Base-by-base conservation (phyloP, 2,888 invertebrate species). In the Xylocampa areola region DNA sequence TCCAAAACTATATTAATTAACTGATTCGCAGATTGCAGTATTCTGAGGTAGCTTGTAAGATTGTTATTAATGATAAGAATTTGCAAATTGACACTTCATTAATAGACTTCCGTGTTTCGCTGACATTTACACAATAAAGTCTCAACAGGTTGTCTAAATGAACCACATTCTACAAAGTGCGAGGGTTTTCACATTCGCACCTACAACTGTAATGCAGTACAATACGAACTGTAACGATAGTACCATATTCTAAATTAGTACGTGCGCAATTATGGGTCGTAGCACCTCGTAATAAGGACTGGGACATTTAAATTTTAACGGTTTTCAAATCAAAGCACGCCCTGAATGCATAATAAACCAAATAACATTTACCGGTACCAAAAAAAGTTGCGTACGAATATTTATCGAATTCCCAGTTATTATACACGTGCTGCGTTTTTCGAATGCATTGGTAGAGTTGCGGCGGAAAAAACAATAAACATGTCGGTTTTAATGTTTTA, bases 381-480 rank as follows among this genome's bases (percentile, higher is more conserved):
- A 55, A 62, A 17, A 33, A 43, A 59, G 60, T 48, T 36, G 35
- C 41, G 43, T 40, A 53, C 23, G 47, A 59, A 61, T 40, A 49
- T 47, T 53, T 17, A 53, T 16, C 11, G 40, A 62, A 29, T 61
- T 50, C 47, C 37, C 13, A 29, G 14, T 45, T 30, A 54, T 16
- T 49, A 59, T 55, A 17, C 1, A 10, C 10, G 8, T 19, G 16
- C 2, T 47, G 40, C 33, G 16, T 35, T 55, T 53, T 53, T 51
- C 36, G 47, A 62, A 49, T 65, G 67, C 66, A 70, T 25, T 29
- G 35, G 35, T 60, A 69, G 37, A 53, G 35, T 37, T 32, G 52
- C 49, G 13, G 54, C 70, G 53, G 64, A 72, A 73, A 74, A 68
- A 76, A 65, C 70, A 81, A 79, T 82, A 82, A 84, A 82, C 76